These are phyloP conservation scores for Agrotis segetum DNA, from an alignment of 2,888 invertebrate species.

Conservation along the genomic window DNA sequence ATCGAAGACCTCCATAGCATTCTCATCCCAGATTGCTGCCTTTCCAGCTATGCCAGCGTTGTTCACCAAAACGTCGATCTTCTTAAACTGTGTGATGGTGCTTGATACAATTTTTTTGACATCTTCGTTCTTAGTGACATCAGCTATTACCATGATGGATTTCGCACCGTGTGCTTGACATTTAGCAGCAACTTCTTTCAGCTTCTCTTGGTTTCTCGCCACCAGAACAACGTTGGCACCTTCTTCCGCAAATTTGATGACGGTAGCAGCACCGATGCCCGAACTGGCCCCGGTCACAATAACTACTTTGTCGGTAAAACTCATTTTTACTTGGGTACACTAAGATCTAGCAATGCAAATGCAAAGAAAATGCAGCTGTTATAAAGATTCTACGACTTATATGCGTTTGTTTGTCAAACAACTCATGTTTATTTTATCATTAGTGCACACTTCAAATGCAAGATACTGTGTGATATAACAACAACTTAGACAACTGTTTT, in stretches of 20 bases:
- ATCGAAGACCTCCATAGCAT: conserved; percentile 64
- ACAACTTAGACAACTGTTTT: conserved; percentile 16
- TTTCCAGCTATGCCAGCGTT: conserved; percentile 65
- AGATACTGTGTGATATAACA: conserved; percentile 1
- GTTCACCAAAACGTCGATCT: conserved; percentile 69
- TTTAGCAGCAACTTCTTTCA: conserved; percentile 51
- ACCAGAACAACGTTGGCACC: conserved; percentile 58
- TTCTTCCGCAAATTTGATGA: conserved; percentile 57
- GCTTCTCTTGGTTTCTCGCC: conserved; percentile 60
- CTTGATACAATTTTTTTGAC: conserved; percentile 58
- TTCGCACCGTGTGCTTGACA: conserved; percentile 37
- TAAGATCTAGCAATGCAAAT: background rate
- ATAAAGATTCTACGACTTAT: conserved; percentile 1
- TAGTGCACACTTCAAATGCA: conserved; percentile 15
- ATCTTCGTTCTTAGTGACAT: conserved; percentile 67
- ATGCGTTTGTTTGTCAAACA: conserved; percentile 12
- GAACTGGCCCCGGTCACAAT: conserved; percentile 66
- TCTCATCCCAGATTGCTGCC: conserved; percentile 54
- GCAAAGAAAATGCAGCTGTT: background rate
- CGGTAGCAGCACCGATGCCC: conserved; percentile 65
- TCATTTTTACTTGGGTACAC: conserved; percentile 45
- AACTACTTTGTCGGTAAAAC: conserved; percentile 61
- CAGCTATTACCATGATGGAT: conserved; percentile 61
- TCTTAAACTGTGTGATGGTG: conserved; percentile 61
- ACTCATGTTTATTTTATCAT: conserved; percentile 11